Conservation (phyloP, 2,113 vertebrate species). For the Axis porcinus region DNA sequence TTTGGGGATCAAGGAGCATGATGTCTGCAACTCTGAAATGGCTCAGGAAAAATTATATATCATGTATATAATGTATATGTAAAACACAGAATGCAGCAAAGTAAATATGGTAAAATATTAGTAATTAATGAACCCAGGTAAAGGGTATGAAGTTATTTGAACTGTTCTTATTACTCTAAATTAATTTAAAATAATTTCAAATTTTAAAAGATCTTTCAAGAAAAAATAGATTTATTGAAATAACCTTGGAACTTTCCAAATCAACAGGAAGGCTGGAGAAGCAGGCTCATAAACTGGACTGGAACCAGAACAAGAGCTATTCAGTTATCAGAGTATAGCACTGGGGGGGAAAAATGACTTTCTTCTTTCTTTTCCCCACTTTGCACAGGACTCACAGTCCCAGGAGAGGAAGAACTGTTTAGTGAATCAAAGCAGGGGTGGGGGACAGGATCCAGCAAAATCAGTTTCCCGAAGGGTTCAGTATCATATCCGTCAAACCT, state of each 20-base stretch:
- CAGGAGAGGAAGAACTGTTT: not conserved
- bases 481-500: not conserved
- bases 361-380: not conserved
- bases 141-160: not conserved
- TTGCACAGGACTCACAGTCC: not conserved
- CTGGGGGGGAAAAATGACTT: not conserved
- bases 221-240: not conserved
- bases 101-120: not conserved
- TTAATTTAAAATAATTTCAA: constrained; percentile 15
- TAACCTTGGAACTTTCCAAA: not conserved
- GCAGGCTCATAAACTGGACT: not conserved
- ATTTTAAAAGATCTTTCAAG: not conserved
- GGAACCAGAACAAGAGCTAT: not conserved
- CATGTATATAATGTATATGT: not conserved
- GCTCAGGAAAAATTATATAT: not conserved
- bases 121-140: not conserved
- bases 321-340: not conserved
- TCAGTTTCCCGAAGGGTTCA: not conserved
- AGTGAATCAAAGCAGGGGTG: not conserved
- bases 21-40: not conserved
- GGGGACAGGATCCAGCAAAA: not conserved
- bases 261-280: not conserved
- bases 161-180: not conserved
- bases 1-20: not conserved
- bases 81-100: not conserved